Evolutionary conservation across 1,140 invertebrate genomes (phyloP).

Genomic region (Bombus superbus): DNA sequence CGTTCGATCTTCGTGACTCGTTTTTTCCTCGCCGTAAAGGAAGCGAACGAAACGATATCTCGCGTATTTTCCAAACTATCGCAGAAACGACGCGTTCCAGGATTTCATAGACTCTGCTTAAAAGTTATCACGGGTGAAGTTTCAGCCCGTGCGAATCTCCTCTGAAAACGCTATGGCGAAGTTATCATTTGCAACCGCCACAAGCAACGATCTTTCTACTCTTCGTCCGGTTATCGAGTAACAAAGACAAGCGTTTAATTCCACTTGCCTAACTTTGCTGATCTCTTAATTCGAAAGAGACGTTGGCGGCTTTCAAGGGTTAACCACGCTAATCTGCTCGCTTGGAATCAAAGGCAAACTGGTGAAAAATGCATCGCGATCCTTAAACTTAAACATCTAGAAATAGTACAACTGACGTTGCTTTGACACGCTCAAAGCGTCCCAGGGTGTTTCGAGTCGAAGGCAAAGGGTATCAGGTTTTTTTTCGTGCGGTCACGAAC

Average conservation of each 20-base stretch:
- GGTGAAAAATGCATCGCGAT: not conserved
- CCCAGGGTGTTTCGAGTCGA: constrained; percentile 70
- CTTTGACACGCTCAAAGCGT: constrained; percentile 40
- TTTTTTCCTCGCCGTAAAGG: not conserved
- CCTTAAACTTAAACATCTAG: not conserved
- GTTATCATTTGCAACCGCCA: too few relatives aligned
- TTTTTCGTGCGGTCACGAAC: constrained; percentile 60
- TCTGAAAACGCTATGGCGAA: too few relatives aligned
- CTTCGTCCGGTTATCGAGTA: too few relatives aligned
- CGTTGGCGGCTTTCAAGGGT: not conserved
- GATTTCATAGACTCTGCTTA: too few relatives aligned
- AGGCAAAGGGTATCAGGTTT: constrained; percentile 76
- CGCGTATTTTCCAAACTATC: too few relatives aligned
- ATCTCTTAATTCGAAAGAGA: not conserved
- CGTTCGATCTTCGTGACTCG: not conserved
- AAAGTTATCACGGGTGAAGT: too few relatives aligned
- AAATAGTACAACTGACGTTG: not conserved
- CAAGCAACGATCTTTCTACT: too few relatives aligned
- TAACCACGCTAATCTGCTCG: not conserved
- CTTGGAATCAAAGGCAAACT: not conserved
- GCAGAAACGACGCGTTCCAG: too few relatives aligned
- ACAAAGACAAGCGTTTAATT: too few relatives aligned
- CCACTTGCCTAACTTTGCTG: too few relatives aligned
- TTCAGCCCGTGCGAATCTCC: too few relatives aligned
- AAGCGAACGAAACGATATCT: not conserved